phyloP scores from a whole-genome alignment of 2,888 invertebrate genomes.

The Nomada hirtipes region DNA sequence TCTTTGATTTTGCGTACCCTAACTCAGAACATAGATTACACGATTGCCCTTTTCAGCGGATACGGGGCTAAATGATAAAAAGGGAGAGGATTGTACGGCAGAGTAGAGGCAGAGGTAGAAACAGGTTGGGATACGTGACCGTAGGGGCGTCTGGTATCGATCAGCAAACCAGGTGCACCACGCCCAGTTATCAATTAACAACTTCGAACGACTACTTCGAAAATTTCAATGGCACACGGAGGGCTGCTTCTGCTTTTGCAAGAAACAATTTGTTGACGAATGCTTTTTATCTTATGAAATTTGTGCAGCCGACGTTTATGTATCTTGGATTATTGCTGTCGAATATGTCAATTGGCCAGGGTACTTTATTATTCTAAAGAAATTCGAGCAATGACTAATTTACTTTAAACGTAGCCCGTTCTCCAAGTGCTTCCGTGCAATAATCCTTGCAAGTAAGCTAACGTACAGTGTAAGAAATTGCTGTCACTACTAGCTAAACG shows the following conservation, averaged over 20 bases:
- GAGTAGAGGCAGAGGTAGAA: slow-evolving; percentile 26
- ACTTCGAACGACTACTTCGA: slow-evolving; percentile 50
- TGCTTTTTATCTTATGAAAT: too few relatives aligned
- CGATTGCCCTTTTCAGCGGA: slow-evolving; percentile 42
- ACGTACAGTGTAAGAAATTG: too few relatives aligned
- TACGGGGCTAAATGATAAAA: slow-evolving; percentile 6
- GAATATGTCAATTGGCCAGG: too few relatives aligned
- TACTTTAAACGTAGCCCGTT: too few relatives aligned
- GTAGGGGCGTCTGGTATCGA: slow-evolving; percentile 76
- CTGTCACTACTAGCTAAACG: too few relatives aligned
- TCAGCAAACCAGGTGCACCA: slow-evolving; percentile 78
- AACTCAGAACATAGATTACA: slow-evolving; percentile 24
- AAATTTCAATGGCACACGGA: slow-evolving; percentile 3
- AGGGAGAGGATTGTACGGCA: slow-evolving; percentile 1
- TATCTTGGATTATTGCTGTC: too few relatives aligned
- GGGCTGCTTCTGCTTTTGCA: background rate
- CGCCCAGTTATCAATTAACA: slow-evolving; percentile 72
- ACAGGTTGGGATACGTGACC: slow-evolving; percentile 62
- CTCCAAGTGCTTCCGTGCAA: too few relatives aligned
- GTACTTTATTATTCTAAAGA: too few relatives aligned
- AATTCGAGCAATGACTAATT: too few relatives aligned
- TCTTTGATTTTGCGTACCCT: slow-evolving; percentile 33
- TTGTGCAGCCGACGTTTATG: too few relatives aligned
- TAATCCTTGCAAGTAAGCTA: too few relatives aligned
- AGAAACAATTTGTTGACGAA: too few relatives aligned